phyloP scores from a whole-genome alignment of 2,113 vertebrate species.

The Sander vitreus region DNA sequence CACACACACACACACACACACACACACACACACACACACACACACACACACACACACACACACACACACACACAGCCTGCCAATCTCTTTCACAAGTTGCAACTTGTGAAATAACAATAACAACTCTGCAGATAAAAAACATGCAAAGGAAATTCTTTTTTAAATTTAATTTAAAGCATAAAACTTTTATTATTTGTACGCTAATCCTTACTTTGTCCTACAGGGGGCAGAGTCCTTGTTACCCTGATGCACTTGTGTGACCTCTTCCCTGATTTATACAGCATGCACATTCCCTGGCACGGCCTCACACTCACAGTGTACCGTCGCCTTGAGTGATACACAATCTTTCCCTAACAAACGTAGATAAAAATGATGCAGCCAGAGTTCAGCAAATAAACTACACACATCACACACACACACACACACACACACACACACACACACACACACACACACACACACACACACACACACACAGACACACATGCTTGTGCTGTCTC shows the following conservation, averaged over 20 bases:
- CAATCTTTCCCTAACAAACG: slow-evolving; percentile 46
- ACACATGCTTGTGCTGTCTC: not conserved
- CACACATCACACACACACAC: slow-evolving; percentile 13
- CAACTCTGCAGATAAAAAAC: slow-evolving; percentile 9
- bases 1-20: slow-evolving; percentile 39
- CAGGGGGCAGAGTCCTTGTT: slow-evolving; percentile 37
- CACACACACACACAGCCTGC: slow-evolving; percentile 25
- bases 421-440: slow-evolving; percentile 13
- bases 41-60: slow-evolving; percentile 6
- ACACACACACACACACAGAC: slow-evolving; percentile 12
- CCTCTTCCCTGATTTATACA: slow-evolving; percentile 46
- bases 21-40: slow-evolving; percentile 17
- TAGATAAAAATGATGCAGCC: slow-evolving; percentile 32
- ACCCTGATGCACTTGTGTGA: slow-evolving; percentile 33
- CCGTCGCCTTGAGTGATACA: slow-evolving; percentile 35
- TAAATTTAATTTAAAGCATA: not conserved
- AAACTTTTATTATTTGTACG: not conserved
- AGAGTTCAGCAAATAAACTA: not conserved
- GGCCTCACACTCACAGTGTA: slow-evolving; percentile 17
- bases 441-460: slow-evolving; percentile 14
- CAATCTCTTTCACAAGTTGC: slow-evolving; percentile 12
- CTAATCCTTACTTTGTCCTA: not conserved
- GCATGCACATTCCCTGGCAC: slow-evolving; percentile 55
- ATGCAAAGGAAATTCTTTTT: not conserved
- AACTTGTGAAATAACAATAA: slow-evolving; percentile 18